Base-by-base conservation (phyloP, 2,797 vertebrate genomes). In the Oceanodroma leucorhoa region DNA sequence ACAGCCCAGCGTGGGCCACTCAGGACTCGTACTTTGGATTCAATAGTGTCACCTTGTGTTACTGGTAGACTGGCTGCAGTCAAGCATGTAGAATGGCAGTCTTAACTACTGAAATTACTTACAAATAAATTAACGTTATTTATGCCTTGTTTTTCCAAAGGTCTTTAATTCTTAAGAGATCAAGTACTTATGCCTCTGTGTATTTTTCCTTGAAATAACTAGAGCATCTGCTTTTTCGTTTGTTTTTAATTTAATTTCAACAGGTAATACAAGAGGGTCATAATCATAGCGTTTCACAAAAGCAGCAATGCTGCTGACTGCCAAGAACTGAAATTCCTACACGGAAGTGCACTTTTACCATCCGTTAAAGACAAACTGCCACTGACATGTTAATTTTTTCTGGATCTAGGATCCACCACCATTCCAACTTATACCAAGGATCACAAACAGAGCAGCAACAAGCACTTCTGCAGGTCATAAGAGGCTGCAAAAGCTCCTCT, bases 81-180 rank as follows among this genome's bases (percentile, higher is more conserved):
- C 95, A 95, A 92, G 94, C 69, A 64, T 77, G 92, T 41, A 77
- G 80, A 95, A 85, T 76, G 76, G 93, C 85, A 82, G 53, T 19
- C 60, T 46, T 85, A 88, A 88, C 53, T 83, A 40, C 55, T 85
- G 22, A 54, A 87, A 89, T 82, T 50, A 85, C 70, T 69, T 66
- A 85, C 60, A 89, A 94, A 94, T 61, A 67, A 71, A 92, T 89
- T 77, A 95, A 71, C 0, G 0, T 61, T 83, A 87, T 80, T 85
- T 83, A 92, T 27, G n/a, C 26, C 30, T 32, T 30, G 16, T 15
- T 85, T 65, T 85, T 51, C 61, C 38, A 58, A 72, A 83, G 32
- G 38, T 58, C 71, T 83, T 83, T 46, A 46, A 20, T 61, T 60
- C 45, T 83, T 51, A 65, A 41, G 24, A 79, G 43, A 40, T 24